phyloP scores from a whole-genome alignment of 2,888 invertebrate genomes.

The Drosophila picticornis region DNA sequence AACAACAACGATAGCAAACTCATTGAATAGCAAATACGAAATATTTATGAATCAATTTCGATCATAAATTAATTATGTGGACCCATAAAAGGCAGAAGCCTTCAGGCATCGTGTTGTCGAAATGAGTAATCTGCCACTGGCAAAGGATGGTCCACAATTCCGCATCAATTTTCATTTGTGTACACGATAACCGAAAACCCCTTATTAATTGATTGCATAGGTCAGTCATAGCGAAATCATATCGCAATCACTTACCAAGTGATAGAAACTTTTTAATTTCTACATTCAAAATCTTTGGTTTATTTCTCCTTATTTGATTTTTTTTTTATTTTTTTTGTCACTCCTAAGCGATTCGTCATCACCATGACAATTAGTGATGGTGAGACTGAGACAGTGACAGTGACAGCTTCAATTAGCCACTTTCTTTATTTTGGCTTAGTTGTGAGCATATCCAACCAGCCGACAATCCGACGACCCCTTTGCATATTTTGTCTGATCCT shows the following conservation, averaged over 20 bases:
- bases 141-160: not conserved
- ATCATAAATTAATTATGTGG: conserved; percentile 44
- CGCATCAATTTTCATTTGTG: conserved; percentile 17
- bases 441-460: not conserved
- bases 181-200: not conserved
- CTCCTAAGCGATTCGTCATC: conserved; percentile 4
- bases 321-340: not conserved
- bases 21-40: conserved; percentile 39
- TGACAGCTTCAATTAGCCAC: conserved; percentile 12
- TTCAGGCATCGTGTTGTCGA: conserved; percentile 6
- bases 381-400: conserved; percentile 2
- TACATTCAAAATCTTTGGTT: not conserved
- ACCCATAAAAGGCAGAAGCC: conserved; percentile 25
- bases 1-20: not conserved
- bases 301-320: not conserved
- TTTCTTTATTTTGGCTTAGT: conserved; percentile 5
- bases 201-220: conserved; percentile 12
- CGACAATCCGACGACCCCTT: not conserved
- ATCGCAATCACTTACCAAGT: conserved; percentile 3
- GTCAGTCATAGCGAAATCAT: not conserved
- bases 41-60: conserved; percentile 69
- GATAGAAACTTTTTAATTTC: conserved; percentile 6
- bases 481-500: not conserved
- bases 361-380: conserved; percentile 4
- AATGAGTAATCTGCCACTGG: conserved; percentile 30